Conservation (phyloP, 2,797 vertebrate species). For the Enteromius afrohamiltoni region DNA sequence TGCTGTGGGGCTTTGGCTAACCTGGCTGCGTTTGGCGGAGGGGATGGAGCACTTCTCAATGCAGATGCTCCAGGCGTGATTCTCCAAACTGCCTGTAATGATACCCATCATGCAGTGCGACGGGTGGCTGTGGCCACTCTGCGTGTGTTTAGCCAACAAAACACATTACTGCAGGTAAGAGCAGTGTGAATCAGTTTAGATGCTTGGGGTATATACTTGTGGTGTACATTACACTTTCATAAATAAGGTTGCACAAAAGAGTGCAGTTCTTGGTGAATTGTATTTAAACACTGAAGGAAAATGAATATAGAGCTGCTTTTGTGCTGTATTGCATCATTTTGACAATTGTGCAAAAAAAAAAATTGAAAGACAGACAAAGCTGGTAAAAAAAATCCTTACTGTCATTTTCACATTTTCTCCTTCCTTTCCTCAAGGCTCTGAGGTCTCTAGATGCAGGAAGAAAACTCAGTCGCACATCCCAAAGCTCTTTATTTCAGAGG, state of each 20-base stretch:
- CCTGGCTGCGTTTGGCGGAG: conserved; percentile 69
- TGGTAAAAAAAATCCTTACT: conserved; percentile 56
- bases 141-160: conserved; percentile 75
- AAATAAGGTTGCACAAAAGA: background rate
- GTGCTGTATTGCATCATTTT: conserved; percentile 63
- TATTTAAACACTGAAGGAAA: conserved; percentile 52
- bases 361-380: conserved; percentile 56
- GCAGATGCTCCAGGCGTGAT: conserved; percentile 74
- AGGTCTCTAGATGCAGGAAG: conserved; percentile 68
- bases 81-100: conserved; percentile 80
- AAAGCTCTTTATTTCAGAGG: conserved; percentile 59
- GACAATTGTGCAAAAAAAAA: conserved; percentile 58
- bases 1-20: conserved; percentile 85
- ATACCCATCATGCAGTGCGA: conserved; percentile 82
- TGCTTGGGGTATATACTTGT: background rate
- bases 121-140: conserved; percentile 84
- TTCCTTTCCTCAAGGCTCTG: conserved; percentile 68
- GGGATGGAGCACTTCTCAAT: conserved; percentile 72
- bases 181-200: background rate
- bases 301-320: conserved; percentile 52
- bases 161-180: conserved; percentile 81
- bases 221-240: background rate
- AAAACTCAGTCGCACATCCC: conserved; percentile 67
- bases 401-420: conserved; percentile 54
- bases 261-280: conserved; percentile 48